A percentile compares a stretch with the other conserved stretches of the same genome.
Conservation (phyloP, 2,113 vertebrate genomes). For the Baryphthengus martii region DNA sequence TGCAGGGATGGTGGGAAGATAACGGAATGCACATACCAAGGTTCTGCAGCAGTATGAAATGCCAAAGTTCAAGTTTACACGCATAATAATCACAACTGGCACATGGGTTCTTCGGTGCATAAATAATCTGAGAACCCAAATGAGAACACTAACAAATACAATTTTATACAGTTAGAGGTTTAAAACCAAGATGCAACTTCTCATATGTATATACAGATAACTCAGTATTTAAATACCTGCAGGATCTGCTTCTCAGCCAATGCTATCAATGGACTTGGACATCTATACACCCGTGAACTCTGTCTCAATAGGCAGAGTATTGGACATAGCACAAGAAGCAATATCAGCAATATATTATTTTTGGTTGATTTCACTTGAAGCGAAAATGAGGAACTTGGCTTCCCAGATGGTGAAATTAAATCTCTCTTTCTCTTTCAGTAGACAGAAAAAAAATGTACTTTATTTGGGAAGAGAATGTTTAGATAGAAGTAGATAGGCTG, state of each 20-base stretch:
- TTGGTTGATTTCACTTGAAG: conserved; percentile 33
- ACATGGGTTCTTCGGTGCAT: not conserved
- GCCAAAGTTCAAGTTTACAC: conserved; percentile 45
- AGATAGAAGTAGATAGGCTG: not conserved
- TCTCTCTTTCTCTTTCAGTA: not conserved
- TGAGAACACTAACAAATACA: not conserved
- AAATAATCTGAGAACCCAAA: not conserved
- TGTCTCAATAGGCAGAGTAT: not conserved
- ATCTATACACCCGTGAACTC: not conserved
- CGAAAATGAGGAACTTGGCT: conserved; percentile 24
- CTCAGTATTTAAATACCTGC: not conserved
- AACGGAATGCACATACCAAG: conserved; percentile 41
- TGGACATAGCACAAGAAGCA: not conserved
- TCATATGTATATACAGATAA: not conserved
- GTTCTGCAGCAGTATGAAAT: not conserved
- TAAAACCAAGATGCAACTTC: not conserved
- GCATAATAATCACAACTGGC: not conserved
- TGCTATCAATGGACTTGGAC: not conserved
- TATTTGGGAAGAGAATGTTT: not conserved
- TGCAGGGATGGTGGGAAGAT: conserved; percentile 13
- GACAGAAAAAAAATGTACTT: not conserved
- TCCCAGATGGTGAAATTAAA: conserved; percentile 6
- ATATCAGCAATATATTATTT: conserved; percentile 16
- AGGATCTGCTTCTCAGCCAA: not conserved
- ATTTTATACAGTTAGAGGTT: not conserved